These are phyloP conservation scores for Eupithecia exiguata DNA, from an alignment of 2,888 invertebrate genomes.

Conservation along the genomic window DNA sequence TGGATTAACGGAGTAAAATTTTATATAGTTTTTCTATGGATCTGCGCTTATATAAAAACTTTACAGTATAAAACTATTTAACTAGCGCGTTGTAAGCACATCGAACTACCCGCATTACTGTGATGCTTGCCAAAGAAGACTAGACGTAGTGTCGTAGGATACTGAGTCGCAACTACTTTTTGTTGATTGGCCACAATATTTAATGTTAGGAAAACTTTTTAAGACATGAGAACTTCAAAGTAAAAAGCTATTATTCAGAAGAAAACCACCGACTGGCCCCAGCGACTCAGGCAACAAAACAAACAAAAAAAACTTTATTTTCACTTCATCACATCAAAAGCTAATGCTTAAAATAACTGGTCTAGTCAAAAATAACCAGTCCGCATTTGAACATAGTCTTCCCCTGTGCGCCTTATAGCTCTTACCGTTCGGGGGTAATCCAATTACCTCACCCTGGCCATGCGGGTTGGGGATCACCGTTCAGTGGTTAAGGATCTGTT, in stretches of 20 bases:
- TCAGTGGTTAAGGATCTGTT: background rate
- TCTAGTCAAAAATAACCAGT: background rate
- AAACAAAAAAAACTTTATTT: background rate
- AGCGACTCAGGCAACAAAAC: background rate
- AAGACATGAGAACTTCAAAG: background rate
- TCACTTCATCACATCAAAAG: background rate
- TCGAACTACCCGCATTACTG: constrained; percentile 39
- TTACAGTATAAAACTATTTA: constrained; percentile 39
- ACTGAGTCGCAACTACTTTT: constrained; percentile 12
- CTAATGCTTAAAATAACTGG: background rate
- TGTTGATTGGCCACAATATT: too few relatives aligned
- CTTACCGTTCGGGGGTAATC: too few relatives aligned
- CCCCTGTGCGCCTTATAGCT: background rate
- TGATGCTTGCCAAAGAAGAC: constrained; percentile 42
- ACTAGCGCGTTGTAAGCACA: constrained; percentile 38
- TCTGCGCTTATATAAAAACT: background rate
- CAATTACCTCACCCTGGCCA: background rate
- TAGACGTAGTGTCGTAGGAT: constrained; percentile 15
- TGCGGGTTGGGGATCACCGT: background rate
- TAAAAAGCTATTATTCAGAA: background rate
- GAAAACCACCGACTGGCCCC: background rate
- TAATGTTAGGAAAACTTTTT: background rate
- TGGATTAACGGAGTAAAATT: background rate
- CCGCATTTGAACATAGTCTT: background rate
- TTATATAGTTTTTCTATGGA: background rate